Evolutionary conservation across 1,140 invertebrate species (phyloP).

Genomic region (Drosophila gunungcola): DNA sequence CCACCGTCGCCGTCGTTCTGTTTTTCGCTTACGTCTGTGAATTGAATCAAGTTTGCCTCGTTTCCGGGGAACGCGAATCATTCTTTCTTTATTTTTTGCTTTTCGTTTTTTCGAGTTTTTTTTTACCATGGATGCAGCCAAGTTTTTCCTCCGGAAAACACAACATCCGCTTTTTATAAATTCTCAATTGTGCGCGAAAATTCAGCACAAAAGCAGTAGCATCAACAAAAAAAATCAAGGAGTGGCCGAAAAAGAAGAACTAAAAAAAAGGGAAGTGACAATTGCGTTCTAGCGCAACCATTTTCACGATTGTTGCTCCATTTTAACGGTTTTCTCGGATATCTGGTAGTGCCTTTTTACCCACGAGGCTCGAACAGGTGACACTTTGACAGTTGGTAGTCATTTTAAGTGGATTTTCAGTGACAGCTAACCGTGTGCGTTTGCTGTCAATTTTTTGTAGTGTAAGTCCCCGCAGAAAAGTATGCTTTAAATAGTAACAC

Average conservation of each 20-base stretch:
- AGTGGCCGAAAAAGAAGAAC: constrained; percentile 24
- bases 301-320: constrained; percentile 62
- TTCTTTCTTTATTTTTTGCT: not conserved
- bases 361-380: constrained; percentile 56
- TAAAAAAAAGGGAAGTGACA: constrained; percentile 27
- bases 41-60: constrained; percentile 74
- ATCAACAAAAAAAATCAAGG: constrained; percentile 10
- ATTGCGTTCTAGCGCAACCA: constrained; percentile 46
- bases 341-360: constrained; percentile 17
- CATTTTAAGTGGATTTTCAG: constrained; percentile 74
- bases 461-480: constrained; percentile 14
- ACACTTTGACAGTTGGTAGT: constrained; percentile 68
- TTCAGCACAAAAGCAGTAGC: constrained; percentile 20
- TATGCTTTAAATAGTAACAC: constrained; percentile 40
- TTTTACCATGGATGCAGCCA: constrained; percentile 51
- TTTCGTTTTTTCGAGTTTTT: constrained; percentile 11
- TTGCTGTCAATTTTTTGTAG: not conserved
- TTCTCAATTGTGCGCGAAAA: constrained; percentile 68
- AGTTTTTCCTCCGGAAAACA: constrained; percentile 80
- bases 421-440: constrained; percentile 61
- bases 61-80: constrained; percentile 50
- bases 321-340: constrained; percentile 36
- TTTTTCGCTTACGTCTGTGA: constrained; percentile 76
- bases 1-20: constrained; percentile 61
- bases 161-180: constrained; percentile 77